Evolutionary conservation across 2,888 invertebrate genomes (phyloP).

Genomic region (Clanis bilineata): DNA sequence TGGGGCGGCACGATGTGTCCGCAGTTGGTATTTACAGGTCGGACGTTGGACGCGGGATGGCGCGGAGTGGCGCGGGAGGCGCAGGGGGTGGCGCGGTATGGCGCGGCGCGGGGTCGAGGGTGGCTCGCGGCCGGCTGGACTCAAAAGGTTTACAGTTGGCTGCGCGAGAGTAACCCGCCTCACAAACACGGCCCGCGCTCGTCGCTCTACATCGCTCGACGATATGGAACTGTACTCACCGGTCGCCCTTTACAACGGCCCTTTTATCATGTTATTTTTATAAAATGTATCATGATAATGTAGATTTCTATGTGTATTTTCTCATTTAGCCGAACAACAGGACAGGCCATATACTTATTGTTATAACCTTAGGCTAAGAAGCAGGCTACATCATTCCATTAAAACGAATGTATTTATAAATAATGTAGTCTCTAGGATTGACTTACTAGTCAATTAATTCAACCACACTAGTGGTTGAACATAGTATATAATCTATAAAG

Average conservation of each 20-base stretch:
- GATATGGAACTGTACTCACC: slow-evolving; percentile 60
- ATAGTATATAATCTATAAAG: too few relatives aligned
- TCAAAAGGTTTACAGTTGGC: slow-evolving; percentile 80
- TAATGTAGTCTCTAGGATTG: too few relatives aligned
- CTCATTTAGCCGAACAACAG: not conserved
- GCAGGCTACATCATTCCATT: not conserved
- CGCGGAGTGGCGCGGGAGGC: slow-evolving; percentile 16
- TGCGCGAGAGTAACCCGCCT: slow-evolving; percentile 81
- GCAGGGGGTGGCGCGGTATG: slow-evolving; percentile 15
- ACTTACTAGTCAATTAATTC: too few relatives aligned
- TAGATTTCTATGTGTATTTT: not conserved
- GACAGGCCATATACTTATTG: not conserved
- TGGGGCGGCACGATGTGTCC: slow-evolving; percentile 74
- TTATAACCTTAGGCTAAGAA: not conserved
- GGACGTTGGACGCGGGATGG: slow-evolving; percentile 20
- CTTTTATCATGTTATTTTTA: slow-evolving; percentile 17
- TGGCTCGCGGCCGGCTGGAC: slow-evolving; percentile 67
- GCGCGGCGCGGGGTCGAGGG: slow-evolving; percentile 32
- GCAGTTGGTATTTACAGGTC: slow-evolving; percentile 63
- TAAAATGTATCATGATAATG: slow-evolving; percentile 14
- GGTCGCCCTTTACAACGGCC: slow-evolving; percentile 49
- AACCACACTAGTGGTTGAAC: too few relatives aligned
- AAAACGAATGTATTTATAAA: not conserved
- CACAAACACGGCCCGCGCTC: slow-evolving; percentile 69
- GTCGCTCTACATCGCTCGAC: slow-evolving; percentile 52